phyloP scores from a whole-genome alignment of 2,797 vertebrate genomes.

The Cyprinella venusta region DNA sequence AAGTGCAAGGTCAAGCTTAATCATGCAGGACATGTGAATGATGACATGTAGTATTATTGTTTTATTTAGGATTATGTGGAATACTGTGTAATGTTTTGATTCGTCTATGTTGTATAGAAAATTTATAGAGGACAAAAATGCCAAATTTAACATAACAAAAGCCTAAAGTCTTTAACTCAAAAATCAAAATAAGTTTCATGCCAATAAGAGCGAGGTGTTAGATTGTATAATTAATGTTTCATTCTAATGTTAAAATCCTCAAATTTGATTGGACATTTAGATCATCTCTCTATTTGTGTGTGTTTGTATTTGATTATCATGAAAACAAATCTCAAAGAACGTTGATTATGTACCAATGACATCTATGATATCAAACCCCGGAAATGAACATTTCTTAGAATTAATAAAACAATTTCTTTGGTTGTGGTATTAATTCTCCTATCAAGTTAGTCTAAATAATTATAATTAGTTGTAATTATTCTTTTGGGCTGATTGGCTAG shows the following conservation, averaged over 20 bases:
- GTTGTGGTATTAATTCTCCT: not conserved
- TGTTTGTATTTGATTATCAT: too few relatives aligned
- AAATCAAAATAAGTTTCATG: not conserved
- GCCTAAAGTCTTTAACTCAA: not conserved
- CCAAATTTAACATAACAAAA: not conserved
- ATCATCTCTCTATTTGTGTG: too few relatives aligned
- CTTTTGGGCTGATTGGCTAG: too few relatives aligned
- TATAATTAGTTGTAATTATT: not conserved
- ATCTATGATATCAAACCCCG: not conserved
- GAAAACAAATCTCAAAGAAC: too few relatives aligned
- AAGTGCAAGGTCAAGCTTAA: slow-evolving; percentile 44
- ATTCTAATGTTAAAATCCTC: not conserved
- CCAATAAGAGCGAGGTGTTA: not conserved
- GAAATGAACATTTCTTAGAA: not conserved
- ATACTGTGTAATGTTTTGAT: not conserved
- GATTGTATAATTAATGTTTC: not conserved
- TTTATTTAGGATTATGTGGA: not conserved
- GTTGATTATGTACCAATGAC: too few relatives aligned
- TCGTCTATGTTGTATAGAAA: not conserved
- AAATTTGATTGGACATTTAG: too few relatives aligned
- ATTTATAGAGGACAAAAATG: not conserved
- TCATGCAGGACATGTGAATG: slow-evolving; percentile 36
- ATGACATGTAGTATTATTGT: not conserved
- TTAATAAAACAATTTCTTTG: not conserved
- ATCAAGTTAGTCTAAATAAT: not conserved